Evolutionary conservation across 2,113 vertebrate genomes (phyloP).

Genomic region (Harpagus bidentatus): DNA sequence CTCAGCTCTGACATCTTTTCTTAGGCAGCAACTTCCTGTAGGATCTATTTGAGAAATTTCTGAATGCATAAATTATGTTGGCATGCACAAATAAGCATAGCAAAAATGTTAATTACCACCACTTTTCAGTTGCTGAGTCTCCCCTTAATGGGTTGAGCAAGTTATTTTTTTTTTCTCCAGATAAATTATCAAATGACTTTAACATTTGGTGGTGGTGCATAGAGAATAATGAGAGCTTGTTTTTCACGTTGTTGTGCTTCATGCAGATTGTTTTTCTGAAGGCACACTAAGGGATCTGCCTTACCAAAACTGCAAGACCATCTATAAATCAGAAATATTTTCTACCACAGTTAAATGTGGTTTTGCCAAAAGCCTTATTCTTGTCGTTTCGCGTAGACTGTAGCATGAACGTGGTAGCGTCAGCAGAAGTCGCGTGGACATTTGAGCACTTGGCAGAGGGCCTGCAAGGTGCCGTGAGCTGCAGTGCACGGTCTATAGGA

Average conservation of each 20-base stretch:
- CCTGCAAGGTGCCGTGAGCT: neutral
- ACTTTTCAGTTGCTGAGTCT: neutral
- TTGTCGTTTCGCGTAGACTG: accelerated
- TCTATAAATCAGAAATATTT: neutral
- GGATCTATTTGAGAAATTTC: neutral
- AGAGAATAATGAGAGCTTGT: neutral
- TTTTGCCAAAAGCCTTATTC: neutral
- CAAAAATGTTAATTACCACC: neutral
- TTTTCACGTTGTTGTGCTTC: neutral
- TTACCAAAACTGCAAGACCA: neutral
- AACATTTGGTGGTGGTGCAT: neutral
- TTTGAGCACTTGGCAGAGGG: neutral
- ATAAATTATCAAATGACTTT: neutral
- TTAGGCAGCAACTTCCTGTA: conserved; percentile 2
- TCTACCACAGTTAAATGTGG: accelerated
- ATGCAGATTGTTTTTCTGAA: neutral
- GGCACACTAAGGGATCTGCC: neutral
- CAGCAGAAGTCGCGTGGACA: neutral
- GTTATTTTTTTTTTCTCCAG: neutral
- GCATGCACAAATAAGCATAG: neutral
- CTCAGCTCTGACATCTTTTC: conserved; percentile 15
- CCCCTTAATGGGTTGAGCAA: neutral
- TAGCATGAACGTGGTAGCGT: accelerated
- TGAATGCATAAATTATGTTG: neutral
- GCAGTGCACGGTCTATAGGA: accelerated